Conservation (phyloP, 2,797 vertebrate genomes). For the Anguilla megastoma region DNA sequence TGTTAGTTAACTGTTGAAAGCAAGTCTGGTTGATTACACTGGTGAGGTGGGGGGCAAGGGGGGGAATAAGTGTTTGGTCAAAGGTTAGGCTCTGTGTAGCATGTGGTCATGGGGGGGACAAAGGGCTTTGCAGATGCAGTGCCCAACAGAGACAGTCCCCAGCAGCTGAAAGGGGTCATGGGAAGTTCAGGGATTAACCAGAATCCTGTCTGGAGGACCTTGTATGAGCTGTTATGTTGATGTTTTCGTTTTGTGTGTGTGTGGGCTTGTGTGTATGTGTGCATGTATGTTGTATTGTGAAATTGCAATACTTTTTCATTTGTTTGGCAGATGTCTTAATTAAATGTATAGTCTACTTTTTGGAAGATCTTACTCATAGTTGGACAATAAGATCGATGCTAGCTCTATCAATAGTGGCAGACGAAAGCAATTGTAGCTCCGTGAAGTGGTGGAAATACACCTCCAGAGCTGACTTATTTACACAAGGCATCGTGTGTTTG, state of each 20-base stretch:
- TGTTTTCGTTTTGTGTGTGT: constrained; percentile 59
- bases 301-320: neutral
- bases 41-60: neutral
- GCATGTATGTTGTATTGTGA: constrained; percentile 21
- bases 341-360: neutral
- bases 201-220: constrained; percentile 55
- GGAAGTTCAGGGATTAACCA: constrained; percentile 63
- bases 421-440: too few species aligned
- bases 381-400: too few species aligned
- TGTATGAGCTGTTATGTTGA: constrained; percentile 51
- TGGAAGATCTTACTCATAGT: too few species aligned
- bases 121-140: constrained; percentile 47
- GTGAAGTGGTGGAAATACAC: too few species aligned
- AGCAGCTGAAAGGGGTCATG: constrained; percentile 63
- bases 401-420: too few species aligned
- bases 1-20: neutral
- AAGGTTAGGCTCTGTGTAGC: constrained; percentile 46
- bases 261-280: constrained; percentile 45
- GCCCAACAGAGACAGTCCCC: constrained; percentile 56
- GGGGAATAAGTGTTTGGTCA: neutral
- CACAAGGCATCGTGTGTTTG: too few species aligned
- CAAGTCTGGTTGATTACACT: neutral
- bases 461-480: too few species aligned
- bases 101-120: constrained; percentile 54
- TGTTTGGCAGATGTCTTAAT: neutral